Conservation (phyloP, 2,113 vertebrate genomes). For the Uria lomvia region DNA sequence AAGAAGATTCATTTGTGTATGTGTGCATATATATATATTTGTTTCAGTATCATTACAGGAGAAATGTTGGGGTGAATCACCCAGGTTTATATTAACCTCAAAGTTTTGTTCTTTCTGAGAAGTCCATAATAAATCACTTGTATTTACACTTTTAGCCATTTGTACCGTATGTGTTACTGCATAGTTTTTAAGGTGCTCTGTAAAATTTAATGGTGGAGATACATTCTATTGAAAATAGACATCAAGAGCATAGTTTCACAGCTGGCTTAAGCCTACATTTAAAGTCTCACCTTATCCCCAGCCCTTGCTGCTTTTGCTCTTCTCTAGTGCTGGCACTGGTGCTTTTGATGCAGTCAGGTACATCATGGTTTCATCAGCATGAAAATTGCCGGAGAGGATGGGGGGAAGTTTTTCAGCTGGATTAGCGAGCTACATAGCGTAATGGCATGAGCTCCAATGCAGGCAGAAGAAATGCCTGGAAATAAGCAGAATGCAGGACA, state of each 20-base stretch:
- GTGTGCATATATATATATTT: not conserved
- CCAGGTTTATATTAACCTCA: not conserved
- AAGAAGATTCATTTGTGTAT: not conserved
- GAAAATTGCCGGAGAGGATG: not conserved
- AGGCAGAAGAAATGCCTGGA: not conserved
- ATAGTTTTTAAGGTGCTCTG: not conserved
- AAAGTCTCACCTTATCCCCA: not conserved
- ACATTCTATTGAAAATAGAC: not conserved
- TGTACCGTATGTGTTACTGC: not conserved
- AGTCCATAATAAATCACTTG: accelerated
- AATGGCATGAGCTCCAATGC: not conserved
- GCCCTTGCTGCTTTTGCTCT: not conserved
- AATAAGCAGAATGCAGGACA: not conserved
- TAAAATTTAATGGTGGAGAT: not conserved
- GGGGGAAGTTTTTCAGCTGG: not conserved
- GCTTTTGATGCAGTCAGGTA: not conserved
- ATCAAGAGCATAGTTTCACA: not conserved
- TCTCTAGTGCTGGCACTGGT: not conserved
- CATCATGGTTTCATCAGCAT: not conserved
- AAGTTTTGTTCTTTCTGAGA: not conserved
- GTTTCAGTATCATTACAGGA: not conserved
- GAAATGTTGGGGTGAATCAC: not conserved
- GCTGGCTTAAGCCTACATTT: not conserved
- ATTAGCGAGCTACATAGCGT: not conserved
- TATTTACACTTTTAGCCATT: not conserved